Evolutionary conservation across 2,888 invertebrate genomes (phyloP).

Genomic region (Aphodius granarius): DNA sequence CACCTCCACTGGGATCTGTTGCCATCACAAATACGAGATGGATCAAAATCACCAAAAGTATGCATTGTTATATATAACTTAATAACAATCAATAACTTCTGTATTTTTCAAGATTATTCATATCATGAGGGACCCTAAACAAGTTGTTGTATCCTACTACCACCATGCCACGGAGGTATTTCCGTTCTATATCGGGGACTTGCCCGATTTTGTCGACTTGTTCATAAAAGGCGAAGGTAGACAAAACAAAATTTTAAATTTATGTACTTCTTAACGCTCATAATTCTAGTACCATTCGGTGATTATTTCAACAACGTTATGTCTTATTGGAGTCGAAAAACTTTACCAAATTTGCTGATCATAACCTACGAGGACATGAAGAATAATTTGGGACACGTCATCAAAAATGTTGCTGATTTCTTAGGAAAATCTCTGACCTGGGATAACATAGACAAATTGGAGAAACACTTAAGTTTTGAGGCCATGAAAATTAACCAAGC

Average conservation of each 20-base stretch:
- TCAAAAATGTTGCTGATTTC: constrained; percentile 51
- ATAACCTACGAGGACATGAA: constrained; percentile 29
- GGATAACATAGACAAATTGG: constrained; percentile 48
- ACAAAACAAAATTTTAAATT: neutral
- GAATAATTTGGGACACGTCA: constrained; percentile 51
- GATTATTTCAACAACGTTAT: constrained; percentile 18
- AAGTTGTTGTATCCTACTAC: constrained; percentile 30
- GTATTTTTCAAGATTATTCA: constrained; percentile 33
- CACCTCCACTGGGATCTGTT: constrained; percentile 33
- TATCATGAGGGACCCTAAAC: constrained; percentile 31
- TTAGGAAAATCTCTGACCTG: constrained; percentile 46
- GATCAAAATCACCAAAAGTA: constrained; percentile 40
- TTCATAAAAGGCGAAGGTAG: constrained; percentile 57
- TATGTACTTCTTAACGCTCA: neutral
- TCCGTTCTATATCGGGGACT: constrained; percentile 52
- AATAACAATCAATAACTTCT: neutral
- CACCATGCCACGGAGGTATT: constrained; percentile 48
- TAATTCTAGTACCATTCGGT: constrained; percentile 1
- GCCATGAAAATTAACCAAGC: constrained; percentile 57
- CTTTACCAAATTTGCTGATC: constrained; percentile 17
- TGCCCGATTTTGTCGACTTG: constrained; percentile 18
- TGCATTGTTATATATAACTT: neutral
- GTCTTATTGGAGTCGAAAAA: constrained; percentile 13
- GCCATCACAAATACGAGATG: constrained; percentile 40
- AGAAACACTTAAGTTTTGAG: constrained; percentile 55